Base-by-base conservation (phyloP, 2,888 invertebrate genomes). In the Coenonympha glycerion region DNA sequence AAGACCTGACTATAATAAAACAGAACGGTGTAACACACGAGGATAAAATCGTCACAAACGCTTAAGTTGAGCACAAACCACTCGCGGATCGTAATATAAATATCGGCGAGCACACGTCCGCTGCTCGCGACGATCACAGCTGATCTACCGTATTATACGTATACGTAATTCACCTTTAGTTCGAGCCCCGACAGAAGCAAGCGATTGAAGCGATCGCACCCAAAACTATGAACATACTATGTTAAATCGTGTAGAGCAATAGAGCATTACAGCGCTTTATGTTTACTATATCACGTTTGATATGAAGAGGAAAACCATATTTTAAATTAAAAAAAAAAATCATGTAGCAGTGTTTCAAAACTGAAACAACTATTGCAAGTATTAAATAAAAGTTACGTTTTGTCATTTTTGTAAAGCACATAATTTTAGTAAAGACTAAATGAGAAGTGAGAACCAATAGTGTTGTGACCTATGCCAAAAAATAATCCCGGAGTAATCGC, bases 141-240 rank as follows among this genome's bases (percentile, higher is more conserved):
- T 75, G 73, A 72, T 76, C 69, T 70, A 78, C 79, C 76, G 74
- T 63, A 61, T 58, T 74, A 76, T 26, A n/a, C n/a, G n/a, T n/a
- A 33, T 75, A 73, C 62, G 61, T 65, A 63, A 62, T 59, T 60
- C 58, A 56, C 57, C 61, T 58, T 57, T 21, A 9, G 15, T 37
- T 9, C 13, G 22, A 22, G 4, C 56, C 47, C 56, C 58, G 47
- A 57, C 53, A 44, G 53, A 61, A 58, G 51, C 55, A 49, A 62
- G 63, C 65, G 64, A 59, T 64, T 60, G 16, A 57, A 62, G 63
- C 68, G 57, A 57, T 52, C 33, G 41, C 47, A 53, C 34, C 30
- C 33, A 36, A 26, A 24, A 42, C 31, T 42, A 47, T 47, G 39
- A 37, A 22, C 13, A 40, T 21, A 52, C 39, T 40, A 55, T 49